Base-by-base conservation (phyloP, 1,140 invertebrate species). In the Bombus consobrinus region DNA sequence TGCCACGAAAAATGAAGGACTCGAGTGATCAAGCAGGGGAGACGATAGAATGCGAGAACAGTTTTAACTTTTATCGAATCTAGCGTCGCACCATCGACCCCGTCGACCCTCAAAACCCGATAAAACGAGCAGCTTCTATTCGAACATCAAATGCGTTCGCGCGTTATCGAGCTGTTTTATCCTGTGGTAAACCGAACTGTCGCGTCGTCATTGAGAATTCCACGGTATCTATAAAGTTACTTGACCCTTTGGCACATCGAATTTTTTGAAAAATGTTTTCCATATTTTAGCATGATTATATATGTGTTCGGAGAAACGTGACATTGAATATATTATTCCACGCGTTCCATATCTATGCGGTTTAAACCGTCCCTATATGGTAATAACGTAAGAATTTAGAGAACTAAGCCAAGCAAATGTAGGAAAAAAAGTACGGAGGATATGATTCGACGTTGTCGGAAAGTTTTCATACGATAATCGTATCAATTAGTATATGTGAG, bases 1-100 rank as follows among this genome's bases (percentile, higher is more conserved):
- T 59, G 28, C 6, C 6, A 34, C 47, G 57, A 77, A 64, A 80
- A 80, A 80, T 28, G 47, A 72, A 18, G 57, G n/a, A 74, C 53
- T 6, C 37, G 57, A 8, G 13, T n/a, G 71, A 22, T 53, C 18
- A 57, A 25, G 18, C 37, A 28, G 34, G 6, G 37, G 25, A 71
- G 34, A 5, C 32, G 68, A 41, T 64, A 69, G 66, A 75, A 71
- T 64, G 68, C 53, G 75, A 66, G 72, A 78, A 66, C 15, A 37
- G n/a, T 68, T 47, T 89, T 81, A 86, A 87, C 66, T 92, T 66
- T 66, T 92, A 91, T 92, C 87, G 72, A 90, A 92, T 90, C 92
- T 87, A 72, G 78, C 53, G 85, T 87, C 83, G 85, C 83, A 92
- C 80, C 87, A 87, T 86, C 85, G 91, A 92, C 86, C 91, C 73